Conservation (phyloP, 2,888 invertebrate species). For the Metallyticus violacea region DNA sequence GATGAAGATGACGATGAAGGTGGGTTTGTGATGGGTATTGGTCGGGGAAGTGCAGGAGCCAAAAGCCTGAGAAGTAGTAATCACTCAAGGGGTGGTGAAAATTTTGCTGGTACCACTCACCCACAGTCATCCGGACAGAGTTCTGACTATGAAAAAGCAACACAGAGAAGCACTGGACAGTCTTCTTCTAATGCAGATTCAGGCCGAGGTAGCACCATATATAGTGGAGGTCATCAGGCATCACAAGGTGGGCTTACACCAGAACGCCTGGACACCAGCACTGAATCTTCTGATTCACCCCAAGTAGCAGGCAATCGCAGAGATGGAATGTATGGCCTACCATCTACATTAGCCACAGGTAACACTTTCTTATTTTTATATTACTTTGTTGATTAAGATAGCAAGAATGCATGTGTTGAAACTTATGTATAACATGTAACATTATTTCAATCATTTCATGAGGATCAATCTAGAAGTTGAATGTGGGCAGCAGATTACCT, state of each 20-base stretch:
- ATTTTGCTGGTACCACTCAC: neutral
- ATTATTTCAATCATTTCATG: too few species aligned
- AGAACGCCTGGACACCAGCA: slow-evolving; percentile 35
- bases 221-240: slow-evolving; percentile 59
- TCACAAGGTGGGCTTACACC: slow-evolving; percentile 15
- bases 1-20: slow-evolving; percentile 61
- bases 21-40: slow-evolving; percentile 51
- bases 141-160: slow-evolving; percentile 71
- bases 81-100: neutral
- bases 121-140: slow-evolving; percentile 31
- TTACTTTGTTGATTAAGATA: too few species aligned
- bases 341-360: neutral
- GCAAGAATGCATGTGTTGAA: too few species aligned
- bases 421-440: too few species aligned
- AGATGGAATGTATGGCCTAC: slow-evolving; percentile 4
- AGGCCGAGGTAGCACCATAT: slow-evolving; percentile 76
- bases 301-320: neutral
- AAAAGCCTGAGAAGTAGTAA: neutral
- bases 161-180: slow-evolving; percentile 51
- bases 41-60: neutral
- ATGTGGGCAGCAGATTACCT: too few species aligned
- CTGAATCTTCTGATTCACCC: slow-evolving; percentile 32
- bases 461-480: too few species aligned
- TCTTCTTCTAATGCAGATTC: slow-evolving; percentile 74
- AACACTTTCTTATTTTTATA: neutral